Percentiles rank a stretch among this genome's conserved stretches.
These are phyloP conservation scores for Leptura quadrifasciata DNA, from an alignment of 2,888 invertebrate species.

Conservation along the genomic window DNA sequence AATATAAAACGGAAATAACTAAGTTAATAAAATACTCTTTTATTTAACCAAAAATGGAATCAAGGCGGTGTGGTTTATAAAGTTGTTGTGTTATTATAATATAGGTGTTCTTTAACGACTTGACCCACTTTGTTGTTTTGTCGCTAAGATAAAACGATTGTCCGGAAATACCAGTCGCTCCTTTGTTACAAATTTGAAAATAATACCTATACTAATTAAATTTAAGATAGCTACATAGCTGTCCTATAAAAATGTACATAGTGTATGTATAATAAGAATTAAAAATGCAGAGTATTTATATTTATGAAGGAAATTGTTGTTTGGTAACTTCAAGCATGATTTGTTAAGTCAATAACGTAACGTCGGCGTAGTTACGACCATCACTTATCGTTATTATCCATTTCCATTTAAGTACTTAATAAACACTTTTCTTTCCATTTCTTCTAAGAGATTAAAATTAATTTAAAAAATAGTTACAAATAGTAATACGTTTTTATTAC, in stretches of 20 bases:
- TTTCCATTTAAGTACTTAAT: too few relatives aligned
- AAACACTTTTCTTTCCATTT: too few relatives aligned
- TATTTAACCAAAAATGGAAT: slow-evolving; percentile 11
- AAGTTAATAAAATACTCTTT: slow-evolving; percentile 12
- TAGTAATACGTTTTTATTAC: too few relatives aligned
- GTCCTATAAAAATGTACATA: not conserved
- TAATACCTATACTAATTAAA: slow-evolving; percentile 2
- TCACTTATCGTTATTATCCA: too few relatives aligned
- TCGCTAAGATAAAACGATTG: slow-evolving; percentile 53
- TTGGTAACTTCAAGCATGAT: too few relatives aligned
- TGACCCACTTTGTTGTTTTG: slow-evolving; percentile 56
- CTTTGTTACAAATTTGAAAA: slow-evolving; percentile 34
- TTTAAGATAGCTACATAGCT: not conserved
- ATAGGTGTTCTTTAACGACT: slow-evolving; percentile 42
- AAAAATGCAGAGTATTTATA: too few relatives aligned
- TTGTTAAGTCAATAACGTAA: too few relatives aligned
- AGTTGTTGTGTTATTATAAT: slow-evolving; percentile 5
- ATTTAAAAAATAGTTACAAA: too few relatives aligned
- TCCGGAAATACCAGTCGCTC: slow-evolving; percentile 60
- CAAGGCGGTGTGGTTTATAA: slow-evolving; percentile 27
- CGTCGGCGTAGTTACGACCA: too few relatives aligned
- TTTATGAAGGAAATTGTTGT: too few relatives aligned
- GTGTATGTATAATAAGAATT: too few relatives aligned
- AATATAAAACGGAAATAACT: slow-evolving; percentile 19
- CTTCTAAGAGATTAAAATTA: too few relatives aligned